Evolutionary conservation across 2,797 vertebrate genomes (phyloP).

Genomic region (Myotis daubentonii): DNA sequence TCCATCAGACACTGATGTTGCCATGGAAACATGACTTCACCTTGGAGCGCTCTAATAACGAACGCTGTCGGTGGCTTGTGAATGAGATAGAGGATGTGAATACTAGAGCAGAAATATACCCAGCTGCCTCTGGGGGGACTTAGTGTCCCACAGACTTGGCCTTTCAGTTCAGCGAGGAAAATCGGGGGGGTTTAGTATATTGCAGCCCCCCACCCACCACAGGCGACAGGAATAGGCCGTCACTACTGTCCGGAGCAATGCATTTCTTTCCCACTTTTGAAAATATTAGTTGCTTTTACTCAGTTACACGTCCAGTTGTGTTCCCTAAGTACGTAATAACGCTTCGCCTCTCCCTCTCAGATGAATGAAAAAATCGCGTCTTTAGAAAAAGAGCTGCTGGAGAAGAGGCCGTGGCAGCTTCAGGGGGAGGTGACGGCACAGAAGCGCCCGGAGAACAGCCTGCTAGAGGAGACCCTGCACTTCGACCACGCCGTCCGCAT

Average conservation of each 20-base stretch:
- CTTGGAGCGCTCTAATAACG: neutral
- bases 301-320: neutral
- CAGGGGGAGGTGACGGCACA: conserved; percentile 93
- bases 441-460: conserved; percentile 96
- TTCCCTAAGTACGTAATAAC: neutral
- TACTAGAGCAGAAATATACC: neutral
- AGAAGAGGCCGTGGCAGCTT: conserved; percentile 96
- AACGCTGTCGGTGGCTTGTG: neutral
- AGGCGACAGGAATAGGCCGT: neutral
- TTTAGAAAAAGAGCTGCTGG: conserved; percentile 91
- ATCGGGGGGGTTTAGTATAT: no score
- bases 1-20: neutral
- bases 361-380: conserved; percentile 92
- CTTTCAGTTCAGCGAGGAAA: neutral
- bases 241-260: neutral
- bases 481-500: conserved; percentile 93
- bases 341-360: conserved; percentile 82
- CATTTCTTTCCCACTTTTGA: neutral
- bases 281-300: neutral
- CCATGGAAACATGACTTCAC: neutral
- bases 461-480: conserved; percentile 93
- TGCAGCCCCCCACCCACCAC: neutral
- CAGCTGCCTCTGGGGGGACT: neutral
- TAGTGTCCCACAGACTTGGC: neutral
- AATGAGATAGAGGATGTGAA: neutral